Evolutionary conservation across 2,797 vertebrate genomes (phyloP), one percentile per base, ranked within the genome.

Genomic region (Phrynocephalus vlangalii): DNA sequence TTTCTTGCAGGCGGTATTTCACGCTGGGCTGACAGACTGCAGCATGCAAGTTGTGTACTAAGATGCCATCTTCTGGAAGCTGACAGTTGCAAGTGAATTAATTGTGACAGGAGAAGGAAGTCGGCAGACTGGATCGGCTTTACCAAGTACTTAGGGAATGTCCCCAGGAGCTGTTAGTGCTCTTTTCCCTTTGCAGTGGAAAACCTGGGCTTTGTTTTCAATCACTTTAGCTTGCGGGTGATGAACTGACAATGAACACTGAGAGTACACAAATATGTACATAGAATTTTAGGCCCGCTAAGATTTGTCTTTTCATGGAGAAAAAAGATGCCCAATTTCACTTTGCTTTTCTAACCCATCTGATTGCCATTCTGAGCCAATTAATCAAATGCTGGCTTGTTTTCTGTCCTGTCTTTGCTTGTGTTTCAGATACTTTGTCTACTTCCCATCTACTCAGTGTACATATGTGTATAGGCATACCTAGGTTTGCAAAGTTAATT

Each of bases 21-120:
- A 71, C 16, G 20, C 76, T 50, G 73, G 28, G 48, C 79, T 77
- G 71, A 85, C 78, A 81, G 44, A 81, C 84, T 24, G 71, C 85
- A 9, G 71, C 3, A 20, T 7, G 11, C 84, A 88, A 86, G 71
- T 88, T 84, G 52, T 86, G 77, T 86, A 71, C 87, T 86, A 84
- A 91, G 90, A 84, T 91, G 90, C 90, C 90, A 91, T 91, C 90
- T 91, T 86, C 90, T 91, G 90, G 87, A 88, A 77, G 90, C 48
- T 75, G 73, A 73, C 56, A 87, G 67, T 82, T 87, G 63, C 50
- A 78, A 77, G 52, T 52, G 72, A 85, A 85, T 85, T 63, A 50
- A 81, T 71, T 60, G 72, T 82, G 82, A 87, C 78, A 87, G 22
- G 72, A 78, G 28, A 84, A n/a, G 72, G 60, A 72, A 84, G 28